A percentile compares a stretch with the other conserved stretches of the same genome.
Evolutionary conservation across 2,113 vertebrate species (phyloP).

Genomic region (Piaya cayana): DNA sequence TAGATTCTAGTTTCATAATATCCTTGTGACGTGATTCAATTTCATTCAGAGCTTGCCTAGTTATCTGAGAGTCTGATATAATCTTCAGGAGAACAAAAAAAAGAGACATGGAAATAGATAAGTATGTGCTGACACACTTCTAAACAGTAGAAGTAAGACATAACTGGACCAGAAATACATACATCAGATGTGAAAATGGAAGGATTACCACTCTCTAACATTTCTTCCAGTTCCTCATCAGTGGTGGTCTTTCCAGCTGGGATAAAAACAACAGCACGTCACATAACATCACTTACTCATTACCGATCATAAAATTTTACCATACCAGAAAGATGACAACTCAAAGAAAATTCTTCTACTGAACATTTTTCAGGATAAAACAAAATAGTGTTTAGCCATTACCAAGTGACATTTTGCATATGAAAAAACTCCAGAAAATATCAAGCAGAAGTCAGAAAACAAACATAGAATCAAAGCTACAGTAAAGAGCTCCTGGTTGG

Average conservation of each 20-base stretch:
- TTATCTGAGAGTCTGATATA: slow-evolving; percentile 93
- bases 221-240: slow-evolving; percentile 91
- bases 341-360: neutral
- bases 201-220: slow-evolving; percentile 93
- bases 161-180: slow-evolving; percentile 37
- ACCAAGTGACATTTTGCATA: neutral
- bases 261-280: slow-evolving; percentile 4
- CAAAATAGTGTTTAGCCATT: neutral
- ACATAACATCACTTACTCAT: neutral
- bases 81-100: slow-evolving; percentile 76
- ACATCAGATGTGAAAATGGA: slow-evolving; percentile 95
- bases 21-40: slow-evolving; percentile 95
- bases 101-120: neutral
- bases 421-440: neutral
- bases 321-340: neutral
- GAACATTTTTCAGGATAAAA: neutral
- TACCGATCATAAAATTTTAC: neutral
- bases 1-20: slow-evolving; percentile 92
- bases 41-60: slow-evolving; percentile 90
- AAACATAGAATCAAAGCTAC: neutral
- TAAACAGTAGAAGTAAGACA: neutral
- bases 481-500: neutral
- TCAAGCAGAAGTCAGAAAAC: neutral
- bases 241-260: slow-evolving; percentile 91
- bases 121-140: neutral